phyloP scores from a whole-genome alignment of 2,888 invertebrate genomes.

The Meghimatium bilineatum region DNA sequence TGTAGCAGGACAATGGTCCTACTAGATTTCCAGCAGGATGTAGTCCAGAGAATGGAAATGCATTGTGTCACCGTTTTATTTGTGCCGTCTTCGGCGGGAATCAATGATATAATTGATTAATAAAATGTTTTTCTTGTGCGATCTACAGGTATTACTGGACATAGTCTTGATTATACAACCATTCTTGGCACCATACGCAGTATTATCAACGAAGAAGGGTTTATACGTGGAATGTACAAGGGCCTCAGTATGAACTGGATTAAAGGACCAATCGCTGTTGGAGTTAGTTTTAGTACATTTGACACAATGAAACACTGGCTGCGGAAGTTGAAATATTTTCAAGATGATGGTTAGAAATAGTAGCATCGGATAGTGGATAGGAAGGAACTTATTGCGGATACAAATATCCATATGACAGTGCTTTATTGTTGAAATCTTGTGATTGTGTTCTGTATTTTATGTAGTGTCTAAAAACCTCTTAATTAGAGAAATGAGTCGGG shows the following conservation, averaged over 20 bases:
- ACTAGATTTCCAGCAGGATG: too few relatives aligned
- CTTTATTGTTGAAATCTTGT: too few relatives aligned
- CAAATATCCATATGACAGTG: too few relatives aligned
- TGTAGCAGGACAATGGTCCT: too few relatives aligned
- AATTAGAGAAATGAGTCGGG: too few relatives aligned
- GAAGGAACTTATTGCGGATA: too few relatives aligned
- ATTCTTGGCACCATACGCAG: conserved; percentile 82
- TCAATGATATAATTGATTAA: neutral
- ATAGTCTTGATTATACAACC: conserved; percentile 80
- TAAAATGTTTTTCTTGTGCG: neutral
- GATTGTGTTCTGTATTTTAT: too few relatives aligned
- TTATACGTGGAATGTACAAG: conserved; percentile 94
- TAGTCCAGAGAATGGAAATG: too few relatives aligned
- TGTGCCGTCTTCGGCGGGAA: too few relatives aligned
- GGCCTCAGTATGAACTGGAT: conserved; percentile 99
- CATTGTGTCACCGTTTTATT: too few relatives aligned
- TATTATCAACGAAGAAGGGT: conserved; percentile 84
- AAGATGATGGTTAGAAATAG: conserved; percentile 12
- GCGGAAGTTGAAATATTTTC: conserved; percentile 53
- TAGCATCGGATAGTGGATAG: too few relatives aligned
- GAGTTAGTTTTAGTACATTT: conserved; percentile 97
- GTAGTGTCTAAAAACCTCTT: too few relatives aligned
- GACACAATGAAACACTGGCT: conserved; percentile 80
- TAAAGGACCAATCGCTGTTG: conserved; percentile 83
- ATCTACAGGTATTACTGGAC: conserved; percentile 78